Base-by-base conservation (phyloP, 2,113 vertebrate genomes). In the Amblyopsis rosae region DNA sequence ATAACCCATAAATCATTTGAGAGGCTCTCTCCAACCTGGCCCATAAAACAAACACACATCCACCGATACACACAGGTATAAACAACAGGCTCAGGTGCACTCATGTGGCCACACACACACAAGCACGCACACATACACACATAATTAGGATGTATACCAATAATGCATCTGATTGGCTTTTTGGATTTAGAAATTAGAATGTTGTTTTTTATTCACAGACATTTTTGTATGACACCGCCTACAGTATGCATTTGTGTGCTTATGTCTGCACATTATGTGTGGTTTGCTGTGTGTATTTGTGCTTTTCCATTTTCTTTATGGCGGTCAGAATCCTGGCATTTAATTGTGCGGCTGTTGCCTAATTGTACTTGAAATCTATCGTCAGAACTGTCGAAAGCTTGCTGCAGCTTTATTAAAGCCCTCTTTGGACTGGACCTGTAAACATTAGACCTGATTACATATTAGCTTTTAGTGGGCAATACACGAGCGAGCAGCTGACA, bases 1-100 rank as follows among this genome's bases (percentile, higher is more conserved):
- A 91, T 86, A 89, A 88, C 75, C 82, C 77, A 88, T 89, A 77
- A 88, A 88, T 91, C 86, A 90, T 65, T 33, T 66, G 74, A 69
- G 76, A 53, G 64, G 58, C 62, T 63, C 48, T 57, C 57, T 51
- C 59, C 73, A 76, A 70, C 61, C 72, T 41, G 70, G 65, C 79
- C 82, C 49, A 73, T 80, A 84, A 90, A 86, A 81, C 71, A 75
- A 81, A 62, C 3, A 63, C 13, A 45, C 69, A 54, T 50, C 12
- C 41, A 47, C 17, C 10, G 53, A 9, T 54, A 57, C 53, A n/a
- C 65, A 46, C 15, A 47, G 17, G 32, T 33, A 46, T 15, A 55
- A 47, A 17, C 63, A 35, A 11, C 15, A 9, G 46, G 49, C 19
- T n/a, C 15, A 47, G 13, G 15, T n/a, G 45, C 41, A 61, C 10